Evolutionary conservation across 2,888 invertebrate genomes (phyloP), one percentile per base, ranked within the genome.

Genomic region (Chloroclysta siterata): DNA sequence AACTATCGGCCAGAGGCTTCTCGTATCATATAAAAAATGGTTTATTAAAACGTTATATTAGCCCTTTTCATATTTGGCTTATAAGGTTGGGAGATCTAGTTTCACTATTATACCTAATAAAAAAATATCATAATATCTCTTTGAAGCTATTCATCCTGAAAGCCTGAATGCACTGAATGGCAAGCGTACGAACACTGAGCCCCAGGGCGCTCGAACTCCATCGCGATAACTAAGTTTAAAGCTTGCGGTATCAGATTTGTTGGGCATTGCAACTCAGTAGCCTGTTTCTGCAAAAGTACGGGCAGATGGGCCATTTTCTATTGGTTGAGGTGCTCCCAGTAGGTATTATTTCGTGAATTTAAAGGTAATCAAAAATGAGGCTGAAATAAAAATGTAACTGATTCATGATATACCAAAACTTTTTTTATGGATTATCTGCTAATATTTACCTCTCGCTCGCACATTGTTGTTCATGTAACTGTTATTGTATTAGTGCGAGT

Each of bases 171-270:
- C 52, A 42, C 29, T 41, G 53, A 46, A 63, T 54, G 54, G 60
- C 17, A 53, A 53, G 52, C 53, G 60, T 60, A 54, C 46, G 50
- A 55, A 44, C 46, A 39, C 46, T 28, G 36, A 44, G 44, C 64
- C 60, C 60, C 44, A 60, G 56, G 48, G 60, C 53, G 55, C 28
- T 53, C 46, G 17, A 64, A 65, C 64, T 60, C 47, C 53, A 60
- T 55, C 33, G 59, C 28, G 53, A 56, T 65, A 65, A 65, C 60
- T 65, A 50, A 57, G 64, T 65, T 65, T 53, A 48, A 53, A 60
- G 55, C 56, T 63, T 53, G 52, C 44, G 56, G 48, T 57, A 60
- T 60, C 64, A 48, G 56, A 60, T 65, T 65, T 57, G 56, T 65
- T 65, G 60, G 42, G 36, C 60, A 46, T 57, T 60, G 60, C 60